Percentiles rank a stretch among this genome's conserved stretches.
These are phyloP conservation scores for Rousettus leschenaultii DNA, from an alignment of 2,113 vertebrate species.

Conservation along the genomic window DNA sequence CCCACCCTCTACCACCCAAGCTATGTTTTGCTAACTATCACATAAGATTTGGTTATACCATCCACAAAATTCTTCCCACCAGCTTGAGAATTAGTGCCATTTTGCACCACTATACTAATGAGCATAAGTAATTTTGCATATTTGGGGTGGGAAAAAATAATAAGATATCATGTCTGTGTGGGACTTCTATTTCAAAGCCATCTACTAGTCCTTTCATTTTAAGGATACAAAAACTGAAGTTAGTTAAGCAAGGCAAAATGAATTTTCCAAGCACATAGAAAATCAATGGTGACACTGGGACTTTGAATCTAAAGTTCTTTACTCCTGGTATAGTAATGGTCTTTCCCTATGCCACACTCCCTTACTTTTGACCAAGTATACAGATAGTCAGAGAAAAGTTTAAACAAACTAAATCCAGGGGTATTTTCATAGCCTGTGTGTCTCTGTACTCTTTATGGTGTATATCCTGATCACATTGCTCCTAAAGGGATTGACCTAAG, in stretches of 20 bases:
- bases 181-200: not conserved
- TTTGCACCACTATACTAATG: not conserved
- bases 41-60: not conserved
- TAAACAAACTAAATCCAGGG: not conserved
- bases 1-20: not conserved
- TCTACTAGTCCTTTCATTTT: not conserved
- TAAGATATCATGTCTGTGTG: not conserved
- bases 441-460: not conserved
- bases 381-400: not conserved
- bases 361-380: not conserved
- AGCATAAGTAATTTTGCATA: not conserved
- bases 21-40: not conserved
- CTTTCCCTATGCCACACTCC: accelerated
- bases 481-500: not conserved
- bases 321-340: accelerated
- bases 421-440: not conserved
- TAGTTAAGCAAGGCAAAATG: not conserved
- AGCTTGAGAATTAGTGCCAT: not conserved
- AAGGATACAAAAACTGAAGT: not conserved
- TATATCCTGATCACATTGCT: not conserved
- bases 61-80: not conserved
- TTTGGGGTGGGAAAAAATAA: not conserved
- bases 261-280: not conserved
- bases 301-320: not conserved
- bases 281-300: not conserved